Evolutionary conservation across 1,140 invertebrate genomes (phyloP).

Genomic region (Pseudobourletiella spinata): DNA sequence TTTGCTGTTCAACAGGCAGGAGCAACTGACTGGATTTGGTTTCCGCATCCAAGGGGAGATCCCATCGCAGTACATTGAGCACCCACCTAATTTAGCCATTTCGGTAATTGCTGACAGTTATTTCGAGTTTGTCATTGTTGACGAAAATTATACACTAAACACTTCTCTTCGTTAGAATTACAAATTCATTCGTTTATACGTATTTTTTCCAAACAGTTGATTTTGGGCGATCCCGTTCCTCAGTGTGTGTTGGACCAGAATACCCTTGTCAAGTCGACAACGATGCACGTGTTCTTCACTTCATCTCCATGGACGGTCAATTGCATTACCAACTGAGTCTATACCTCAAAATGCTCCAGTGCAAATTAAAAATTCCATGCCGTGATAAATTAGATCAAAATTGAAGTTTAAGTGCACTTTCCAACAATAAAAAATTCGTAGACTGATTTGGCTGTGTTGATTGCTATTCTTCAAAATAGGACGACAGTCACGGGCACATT

Average conservation of each 20-base stretch:
- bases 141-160: not conserved
- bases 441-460: too few relatives aligned
- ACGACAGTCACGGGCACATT: too few relatives aligned
- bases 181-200: not conserved
- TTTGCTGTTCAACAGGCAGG: slow-evolving; percentile 10
- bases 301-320: not conserved
- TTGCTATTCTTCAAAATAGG: too few relatives aligned
- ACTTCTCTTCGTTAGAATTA: not conserved
- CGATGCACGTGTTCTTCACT: slow-evolving; percentile 16
- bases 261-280: not conserved
- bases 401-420: too few relatives aligned
- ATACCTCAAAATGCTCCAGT: not conserved
- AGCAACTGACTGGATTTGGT: slow-evolving; percentile 17
- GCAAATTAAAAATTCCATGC: too few relatives aligned
- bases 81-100: slow-evolving; percentile 19
- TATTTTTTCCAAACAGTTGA: not conserved
- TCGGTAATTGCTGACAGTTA: not conserved
- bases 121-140: not conserved
- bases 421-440: too few relatives aligned
- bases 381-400: too few relatives aligned
- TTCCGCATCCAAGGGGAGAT: not conserved
- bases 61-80: slow-evolving; percentile 12
- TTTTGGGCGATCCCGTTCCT: slow-evolving; percentile 10
- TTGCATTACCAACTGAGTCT: not conserved
- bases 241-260: slow-evolving; percentile 1